These are phyloP conservation scores for Oryzias woworae DNA, from an alignment of 2,113 vertebrate species.

Conservation along the genomic window DNA sequence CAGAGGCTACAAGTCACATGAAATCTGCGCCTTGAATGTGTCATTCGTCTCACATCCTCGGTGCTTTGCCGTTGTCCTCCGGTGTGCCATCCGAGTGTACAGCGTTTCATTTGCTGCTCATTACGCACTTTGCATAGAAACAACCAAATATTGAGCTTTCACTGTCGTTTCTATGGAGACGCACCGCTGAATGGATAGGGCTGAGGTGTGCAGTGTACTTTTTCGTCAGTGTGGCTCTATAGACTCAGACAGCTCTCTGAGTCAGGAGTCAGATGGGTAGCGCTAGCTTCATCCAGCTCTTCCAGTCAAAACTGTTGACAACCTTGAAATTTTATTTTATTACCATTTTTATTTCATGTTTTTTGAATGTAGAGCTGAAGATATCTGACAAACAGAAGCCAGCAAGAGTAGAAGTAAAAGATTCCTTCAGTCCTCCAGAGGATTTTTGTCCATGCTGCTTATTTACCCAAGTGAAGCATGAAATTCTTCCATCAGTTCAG, in stretches of 20 bases:
- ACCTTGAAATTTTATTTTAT: too few relatives aligned
- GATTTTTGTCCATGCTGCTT: conserved; percentile 37
- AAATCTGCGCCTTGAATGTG: conserved; percentile 34
- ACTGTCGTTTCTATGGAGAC: conserved; percentile 73
- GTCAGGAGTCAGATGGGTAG: conserved; percentile 19
- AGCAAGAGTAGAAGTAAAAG: conserved; percentile 15
- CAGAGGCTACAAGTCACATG: conserved; percentile 22
- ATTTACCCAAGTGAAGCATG: conserved; percentile 54
- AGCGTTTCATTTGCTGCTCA: conserved; percentile 50
- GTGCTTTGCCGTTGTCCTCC: conserved; percentile 17
- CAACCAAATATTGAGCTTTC: conserved; percentile 51
- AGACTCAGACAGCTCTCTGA: conserved; percentile 45
- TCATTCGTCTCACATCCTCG: conserved; percentile 21
- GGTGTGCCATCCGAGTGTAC: conserved; percentile 32
- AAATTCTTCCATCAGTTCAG: conserved; percentile 51
- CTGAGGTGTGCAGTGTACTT: conserved; percentile 55
- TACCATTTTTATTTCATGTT: too few relatives aligned
- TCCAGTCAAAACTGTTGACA: conserved; percentile 3
- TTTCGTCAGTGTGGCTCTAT: conserved; percentile 58
- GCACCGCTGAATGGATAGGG: conserved; percentile 43
- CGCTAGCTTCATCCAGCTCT: conserved; percentile 51
- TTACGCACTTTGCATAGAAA: conserved; percentile 42
- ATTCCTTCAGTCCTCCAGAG: conserved; percentile 29
- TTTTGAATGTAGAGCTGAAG: conserved; percentile 9
- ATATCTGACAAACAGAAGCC: conserved; percentile 18